A percentile compares a stretch with the other conserved stretches of the same genome.
These are phyloP conservation scores for Caenorhabditis auriculariae DNA, from an alignment of 2,888 invertebrate genomes.

Conservation along the genomic window DNA sequence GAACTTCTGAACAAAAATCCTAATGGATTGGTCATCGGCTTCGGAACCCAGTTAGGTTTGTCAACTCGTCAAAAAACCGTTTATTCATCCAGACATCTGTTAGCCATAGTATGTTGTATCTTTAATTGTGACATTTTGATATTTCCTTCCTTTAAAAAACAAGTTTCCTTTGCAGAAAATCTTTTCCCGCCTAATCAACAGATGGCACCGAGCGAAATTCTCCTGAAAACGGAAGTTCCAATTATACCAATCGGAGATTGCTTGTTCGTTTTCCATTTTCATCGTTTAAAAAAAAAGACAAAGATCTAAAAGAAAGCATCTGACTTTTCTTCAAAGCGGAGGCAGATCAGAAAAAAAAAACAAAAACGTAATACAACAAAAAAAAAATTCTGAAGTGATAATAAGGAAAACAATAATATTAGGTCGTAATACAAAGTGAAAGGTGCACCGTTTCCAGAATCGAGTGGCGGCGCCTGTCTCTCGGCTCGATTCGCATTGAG, in stretches of 20 bases:
- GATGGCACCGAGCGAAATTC: background rate
- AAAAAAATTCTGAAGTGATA: too few species aligned
- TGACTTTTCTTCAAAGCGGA: too few species aligned
- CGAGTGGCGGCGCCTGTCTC: conserved; percentile 27
- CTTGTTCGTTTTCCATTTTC: conserved; percentile 1
- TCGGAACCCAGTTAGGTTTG: conserved; percentile 31
- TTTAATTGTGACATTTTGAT: too few species aligned
- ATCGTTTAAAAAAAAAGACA: too few species aligned
- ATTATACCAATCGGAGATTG: conserved; percentile 19
- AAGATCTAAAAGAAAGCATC: too few species aligned
- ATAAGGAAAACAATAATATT: too few species aligned
- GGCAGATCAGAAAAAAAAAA: too few species aligned
- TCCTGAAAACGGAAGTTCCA: conserved; percentile 27
- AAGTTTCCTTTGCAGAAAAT: conserved; percentile 1
- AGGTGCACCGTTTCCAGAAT: background rate
- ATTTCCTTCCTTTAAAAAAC: too few species aligned
- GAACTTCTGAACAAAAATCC: conserved; percentile 10
- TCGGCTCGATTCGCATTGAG: conserved; percentile 18
- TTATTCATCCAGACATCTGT: too few species aligned
- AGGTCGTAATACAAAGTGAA: too few species aligned
- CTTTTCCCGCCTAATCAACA: background rate
- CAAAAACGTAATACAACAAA: too few species aligned
- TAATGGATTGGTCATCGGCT: conserved; percentile 35
- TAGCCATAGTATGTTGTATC: too few species aligned
- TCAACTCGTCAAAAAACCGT: background rate